A percentile compares a stretch with the other conserved stretches of the same genome.
Evolutionary conservation across 2,797 vertebrate species (phyloP).

Genomic region (Phataginus tricuspis): DNA sequence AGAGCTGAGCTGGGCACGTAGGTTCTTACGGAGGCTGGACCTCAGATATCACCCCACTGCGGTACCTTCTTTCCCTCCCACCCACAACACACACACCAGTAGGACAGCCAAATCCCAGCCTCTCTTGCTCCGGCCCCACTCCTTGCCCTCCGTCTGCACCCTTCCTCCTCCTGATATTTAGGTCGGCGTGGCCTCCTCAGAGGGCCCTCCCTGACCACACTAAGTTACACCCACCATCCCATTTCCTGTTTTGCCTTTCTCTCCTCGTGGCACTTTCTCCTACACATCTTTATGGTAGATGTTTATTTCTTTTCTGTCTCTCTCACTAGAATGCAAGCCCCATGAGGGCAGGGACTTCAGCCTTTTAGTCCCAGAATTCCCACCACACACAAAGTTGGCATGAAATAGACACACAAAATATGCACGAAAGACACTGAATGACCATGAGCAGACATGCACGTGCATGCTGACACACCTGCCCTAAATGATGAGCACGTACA

Average conservation of each 20-base stretch:
- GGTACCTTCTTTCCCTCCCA: not conserved
- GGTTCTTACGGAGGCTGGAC: not conserved
- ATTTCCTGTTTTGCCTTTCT: not conserved
- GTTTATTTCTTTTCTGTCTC: not conserved
- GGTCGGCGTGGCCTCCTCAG: not conserved
- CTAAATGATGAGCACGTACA: not conserved
- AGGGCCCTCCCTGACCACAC: not conserved
- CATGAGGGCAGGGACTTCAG: not conserved
- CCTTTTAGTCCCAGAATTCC: not conserved
- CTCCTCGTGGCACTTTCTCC: not conserved
- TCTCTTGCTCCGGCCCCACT: not conserved
- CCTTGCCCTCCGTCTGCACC: not conserved
- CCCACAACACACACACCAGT: not conserved
- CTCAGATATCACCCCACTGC: not conserved
- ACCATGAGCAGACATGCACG: not conserved
- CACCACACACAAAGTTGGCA: not conserved
- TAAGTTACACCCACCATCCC: not conserved
- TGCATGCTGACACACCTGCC: not conserved
- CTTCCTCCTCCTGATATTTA: not conserved
- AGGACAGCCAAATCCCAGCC: not conserved
- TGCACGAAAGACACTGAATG: not conserved
- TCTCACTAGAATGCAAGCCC: not conserved
- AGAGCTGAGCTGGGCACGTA: not conserved
- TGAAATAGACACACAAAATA: not conserved
- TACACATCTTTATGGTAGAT: fast-evolving